Percentiles rank a stretch among this genome's conserved stretches.
phyloP scores from a whole-genome alignment of 1,140 invertebrate species.

The Dreissena rostriformis region DNA sequence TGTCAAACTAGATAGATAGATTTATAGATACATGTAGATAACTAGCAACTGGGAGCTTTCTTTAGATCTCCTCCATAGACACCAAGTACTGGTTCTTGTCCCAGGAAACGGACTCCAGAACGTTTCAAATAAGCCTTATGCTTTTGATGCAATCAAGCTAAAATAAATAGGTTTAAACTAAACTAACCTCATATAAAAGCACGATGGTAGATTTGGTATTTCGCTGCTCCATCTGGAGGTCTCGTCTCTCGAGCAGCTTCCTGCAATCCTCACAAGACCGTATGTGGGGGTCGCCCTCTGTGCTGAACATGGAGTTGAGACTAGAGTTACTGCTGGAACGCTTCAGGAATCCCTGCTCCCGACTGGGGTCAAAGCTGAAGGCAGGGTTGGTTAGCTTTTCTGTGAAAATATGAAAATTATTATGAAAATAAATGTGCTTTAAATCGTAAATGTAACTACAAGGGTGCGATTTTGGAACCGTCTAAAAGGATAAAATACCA shows the following conservation, averaged over 20 bases:
- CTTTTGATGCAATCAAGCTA: too few species aligned
- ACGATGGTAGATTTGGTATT: constrained; percentile 90
- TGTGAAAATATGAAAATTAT: constrained; percentile 72
- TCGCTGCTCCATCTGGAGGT: constrained; percentile 90
- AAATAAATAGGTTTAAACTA: too few species aligned
- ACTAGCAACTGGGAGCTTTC: background rate
- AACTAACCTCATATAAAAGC: constrained; percentile 91
- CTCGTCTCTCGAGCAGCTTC: constrained; percentile 89
- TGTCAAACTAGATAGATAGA: too few species aligned
- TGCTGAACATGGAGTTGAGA: constrained; percentile 77
- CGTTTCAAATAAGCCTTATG: too few species aligned
- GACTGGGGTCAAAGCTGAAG: constrained; percentile 68
- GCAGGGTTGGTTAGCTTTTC: constrained; percentile 85
- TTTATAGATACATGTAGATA: too few species aligned
- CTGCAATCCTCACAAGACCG: constrained; percentile 93
- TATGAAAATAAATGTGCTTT: background rate
- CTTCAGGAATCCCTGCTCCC: constrained; percentile 73
- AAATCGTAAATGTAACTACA: too few species aligned
- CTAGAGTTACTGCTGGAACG: constrained; percentile 78
- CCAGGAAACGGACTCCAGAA: too few species aligned
- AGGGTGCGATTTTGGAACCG: too few species aligned
- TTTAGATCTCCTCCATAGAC: too few species aligned
- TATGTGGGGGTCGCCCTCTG: constrained; percentile 86
- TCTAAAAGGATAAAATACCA: too few species aligned
- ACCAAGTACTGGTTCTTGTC: too few species aligned